These are phyloP conservation scores for Diacarnus erythraeanus DNA, from an alignment of 37 sponge, comb jelly and placozoan genomes.

Conservation along the genomic window DNA sequence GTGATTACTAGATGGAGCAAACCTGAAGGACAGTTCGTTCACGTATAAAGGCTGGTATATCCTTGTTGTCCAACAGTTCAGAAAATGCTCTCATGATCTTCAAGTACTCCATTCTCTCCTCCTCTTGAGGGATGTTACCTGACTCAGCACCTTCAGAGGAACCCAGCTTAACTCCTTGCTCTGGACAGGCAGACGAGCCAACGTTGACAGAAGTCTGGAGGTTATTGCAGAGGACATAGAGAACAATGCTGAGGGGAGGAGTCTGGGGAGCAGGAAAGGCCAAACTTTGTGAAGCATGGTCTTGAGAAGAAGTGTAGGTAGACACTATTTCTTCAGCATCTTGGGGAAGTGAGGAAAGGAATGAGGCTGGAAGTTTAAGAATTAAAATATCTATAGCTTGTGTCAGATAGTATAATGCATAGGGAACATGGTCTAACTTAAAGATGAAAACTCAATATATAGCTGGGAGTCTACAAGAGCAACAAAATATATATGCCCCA, in stretches of 20 bases:
- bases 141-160: background rate
- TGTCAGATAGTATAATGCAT: no score
- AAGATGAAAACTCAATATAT: no score
- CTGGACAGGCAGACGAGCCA: background rate
- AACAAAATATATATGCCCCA: no score
- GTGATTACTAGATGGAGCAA: no score
- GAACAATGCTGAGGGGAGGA: constrained; percentile 32
- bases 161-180: background rate
- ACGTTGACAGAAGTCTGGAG: background rate
- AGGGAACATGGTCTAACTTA: no score
- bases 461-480: no score
- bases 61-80: constrained; percentile 22
- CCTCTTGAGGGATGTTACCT: background rate
- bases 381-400: no score
- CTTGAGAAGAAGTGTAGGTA: background rate
- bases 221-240: constrained; percentile 47
- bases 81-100: constrained; percentile 32
- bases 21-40: constrained; percentile 48
- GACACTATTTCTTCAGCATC: constrained; percentile 19
- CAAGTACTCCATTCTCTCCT: constrained; percentile 14
- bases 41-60: constrained; percentile 12
- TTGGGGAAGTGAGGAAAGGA: constrained; percentile 28
- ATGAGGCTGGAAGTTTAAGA: constrained; percentile 15
- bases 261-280: background rate
- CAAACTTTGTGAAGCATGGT: background rate